These are phyloP conservation scores for Arnoldichthys spilopterus DNA, from an alignment of 2,797 vertebrate species.

Conservation along the genomic window DNA sequence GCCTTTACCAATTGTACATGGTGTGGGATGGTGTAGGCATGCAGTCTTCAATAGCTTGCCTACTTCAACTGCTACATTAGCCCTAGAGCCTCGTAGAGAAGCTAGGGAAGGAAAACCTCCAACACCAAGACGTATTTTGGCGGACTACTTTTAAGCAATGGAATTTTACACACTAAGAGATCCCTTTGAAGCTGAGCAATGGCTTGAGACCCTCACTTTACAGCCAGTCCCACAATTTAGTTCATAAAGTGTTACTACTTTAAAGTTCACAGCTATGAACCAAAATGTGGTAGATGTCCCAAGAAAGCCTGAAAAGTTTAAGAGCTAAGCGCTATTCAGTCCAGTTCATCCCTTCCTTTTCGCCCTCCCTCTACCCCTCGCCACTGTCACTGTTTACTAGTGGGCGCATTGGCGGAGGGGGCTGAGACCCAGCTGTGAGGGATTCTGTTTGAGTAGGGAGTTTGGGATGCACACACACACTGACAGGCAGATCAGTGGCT, in stretches of 20 bases:
- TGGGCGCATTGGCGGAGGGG: constrained; percentile 64
- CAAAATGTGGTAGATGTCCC: background rate
- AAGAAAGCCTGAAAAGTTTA: background rate
- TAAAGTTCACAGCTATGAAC: background rate
- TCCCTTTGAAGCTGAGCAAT: too few species aligned
- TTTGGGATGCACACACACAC: constrained; percentile 63
- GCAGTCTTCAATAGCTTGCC: too few species aligned
- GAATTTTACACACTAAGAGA: too few species aligned
- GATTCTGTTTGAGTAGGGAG: constrained; percentile 61
- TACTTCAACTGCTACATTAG: too few species aligned
- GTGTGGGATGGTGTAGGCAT: too few species aligned
- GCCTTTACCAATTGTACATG: too few species aligned
- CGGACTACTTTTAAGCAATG: too few species aligned
- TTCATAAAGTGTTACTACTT: background rate
- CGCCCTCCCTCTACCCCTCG: constrained; percentile 58
- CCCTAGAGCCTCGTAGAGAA: too few species aligned
- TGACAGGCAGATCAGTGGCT: constrained; percentile 51
- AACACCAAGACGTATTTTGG: too few species aligned
- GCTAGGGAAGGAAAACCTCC: too few species aligned
- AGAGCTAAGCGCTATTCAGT: constrained; percentile 39
- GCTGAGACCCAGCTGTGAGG: constrained; percentile 64
- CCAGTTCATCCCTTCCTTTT: constrained; percentile 49
- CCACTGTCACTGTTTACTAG: constrained; percentile 71
- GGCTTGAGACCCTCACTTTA: background rate
- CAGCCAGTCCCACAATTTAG: background rate